phyloP scores from a whole-genome alignment of 2,888 invertebrate genomes.

The Ophion obscuratus region DNA sequence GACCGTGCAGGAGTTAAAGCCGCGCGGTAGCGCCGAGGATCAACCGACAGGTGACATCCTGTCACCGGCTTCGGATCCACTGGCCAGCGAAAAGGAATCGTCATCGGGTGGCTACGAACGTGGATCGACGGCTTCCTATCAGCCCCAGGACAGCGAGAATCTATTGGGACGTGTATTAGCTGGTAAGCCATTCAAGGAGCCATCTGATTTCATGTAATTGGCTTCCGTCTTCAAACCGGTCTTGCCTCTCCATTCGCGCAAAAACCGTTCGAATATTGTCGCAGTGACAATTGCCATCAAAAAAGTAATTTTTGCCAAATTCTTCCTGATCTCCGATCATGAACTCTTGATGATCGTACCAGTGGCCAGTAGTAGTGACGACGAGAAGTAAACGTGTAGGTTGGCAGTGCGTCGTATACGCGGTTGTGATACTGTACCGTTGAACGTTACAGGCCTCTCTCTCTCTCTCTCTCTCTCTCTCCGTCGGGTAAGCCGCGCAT shows the following conservation, averaged over 20 bases:
- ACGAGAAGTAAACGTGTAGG: neutral
- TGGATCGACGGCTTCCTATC: conserved; percentile 65
- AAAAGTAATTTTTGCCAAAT: conserved; percentile 11
- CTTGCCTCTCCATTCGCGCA: neutral
- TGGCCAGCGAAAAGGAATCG: conserved; percentile 80
- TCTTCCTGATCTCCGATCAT: neutral
- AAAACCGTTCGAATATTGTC: neutral
- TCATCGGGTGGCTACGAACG: conserved; percentile 72
- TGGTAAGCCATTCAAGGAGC: conserved; percentile 83
- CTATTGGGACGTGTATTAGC: conserved; percentile 86
- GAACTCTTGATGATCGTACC: neutral
- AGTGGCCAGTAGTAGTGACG: neutral
- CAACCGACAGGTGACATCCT: conserved; percentile 81
- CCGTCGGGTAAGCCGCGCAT: conserved; percentile 64
- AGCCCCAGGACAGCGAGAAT: conserved; percentile 85
- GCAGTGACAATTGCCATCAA: neutral
- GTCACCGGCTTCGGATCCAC: conserved; percentile 76
- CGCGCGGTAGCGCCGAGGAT: conserved; percentile 85
- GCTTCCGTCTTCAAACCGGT: neutral
- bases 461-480: neutral
- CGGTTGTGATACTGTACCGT: conserved; percentile 34
- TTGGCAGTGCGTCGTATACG: conserved; percentile 31
- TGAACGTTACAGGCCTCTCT: conserved; percentile 59
- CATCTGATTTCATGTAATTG: neutral
- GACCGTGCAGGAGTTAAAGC: conserved; percentile 86